A percentile compares a stretch with the other conserved stretches of the same genome.
These are phyloP conservation scores for Micrastur ruficollis DNA, from an alignment of 2,797 vertebrate species.

Conservation along the genomic window DNA sequence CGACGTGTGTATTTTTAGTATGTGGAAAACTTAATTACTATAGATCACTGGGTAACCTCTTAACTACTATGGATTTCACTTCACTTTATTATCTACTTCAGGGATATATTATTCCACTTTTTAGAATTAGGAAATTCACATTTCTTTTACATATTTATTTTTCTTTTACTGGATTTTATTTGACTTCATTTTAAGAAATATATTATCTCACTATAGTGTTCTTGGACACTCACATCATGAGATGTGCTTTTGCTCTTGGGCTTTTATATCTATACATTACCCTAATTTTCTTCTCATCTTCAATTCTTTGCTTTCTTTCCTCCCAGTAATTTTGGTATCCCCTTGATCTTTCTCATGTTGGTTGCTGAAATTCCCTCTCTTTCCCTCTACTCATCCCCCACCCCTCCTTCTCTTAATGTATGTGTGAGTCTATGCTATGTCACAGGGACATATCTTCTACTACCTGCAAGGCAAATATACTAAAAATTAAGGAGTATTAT, in stretches of 20 bases:
- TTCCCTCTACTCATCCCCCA: neutral
- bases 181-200: neutral
- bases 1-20: neutral
- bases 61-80: neutral
- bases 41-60: neutral
- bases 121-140: neutral
- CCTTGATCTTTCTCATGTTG: neutral
- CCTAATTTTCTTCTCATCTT: constrained; percentile 43
- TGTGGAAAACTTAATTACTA: neutral
- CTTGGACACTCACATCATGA: neutral
- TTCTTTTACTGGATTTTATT: neutral
- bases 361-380: neutral
- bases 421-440: neutral
- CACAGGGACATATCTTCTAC: neutral
- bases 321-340: constrained; percentile 32
- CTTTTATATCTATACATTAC: neutral
- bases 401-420: neutral
- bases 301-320: constrained; percentile 44
- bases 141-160: neutral
- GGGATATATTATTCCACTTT: neutral
- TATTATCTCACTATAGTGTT: neutral
- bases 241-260: neutral
- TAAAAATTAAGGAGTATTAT: neutral
- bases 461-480: neutral
- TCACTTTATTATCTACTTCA: neutral